Evolutionary conservation across 2,888 invertebrate species (phyloP), one percentile per base, ranked within the genome.

Genomic region (Gastracanthus pulcherrimus): DNA sequence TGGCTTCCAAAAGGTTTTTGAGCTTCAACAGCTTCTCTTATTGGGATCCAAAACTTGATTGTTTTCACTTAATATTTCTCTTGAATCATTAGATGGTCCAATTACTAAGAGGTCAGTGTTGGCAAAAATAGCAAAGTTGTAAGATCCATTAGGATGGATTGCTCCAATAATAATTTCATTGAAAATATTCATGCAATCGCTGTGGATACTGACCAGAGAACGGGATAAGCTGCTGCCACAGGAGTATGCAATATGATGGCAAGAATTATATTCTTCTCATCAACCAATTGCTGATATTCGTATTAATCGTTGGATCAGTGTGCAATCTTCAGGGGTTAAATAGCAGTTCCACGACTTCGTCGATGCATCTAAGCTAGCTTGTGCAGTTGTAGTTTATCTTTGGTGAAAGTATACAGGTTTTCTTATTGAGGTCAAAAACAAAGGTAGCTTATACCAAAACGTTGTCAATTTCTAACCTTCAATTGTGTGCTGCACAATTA

Each of bases 91-190:
- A 16, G 34, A 23, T 16, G 16, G 38, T 16, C 41, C 55, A 6
- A 13, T 23, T 0, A 75, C 78, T 13, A 77, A 70, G 55, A 80
- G 81, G 31, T 16, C 69, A 7, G 74, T 83, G 3, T 74, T 83
- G 13, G 80, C 80, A 7, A 64, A 58, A 48, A 82, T 62, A 36
- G 76, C 80, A 13, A 45, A 80, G 72, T 36, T 82, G 13, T 82
- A 76, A 45, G 82, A 82, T 62, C 82, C 69, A 0, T 38, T 82
- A 16, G 60, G 60, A 4, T 31, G 58, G 58, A 58, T 58, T 3
- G 19, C 29, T 16, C 58, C 58, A 29, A 13, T 29, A 11, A n/a
- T 58, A 2, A 13, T 58, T 3, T 2, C 31, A 1, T 11, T 31
- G 3, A 58, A 58, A 58, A 31, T 58, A 9, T 58, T 58, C 16